Percentiles rank a stretch among this genome's conserved stretches.
Evolutionary conservation across 2,888 invertebrate genomes (phyloP).

Genomic region (Tinea pellionella): DNA sequence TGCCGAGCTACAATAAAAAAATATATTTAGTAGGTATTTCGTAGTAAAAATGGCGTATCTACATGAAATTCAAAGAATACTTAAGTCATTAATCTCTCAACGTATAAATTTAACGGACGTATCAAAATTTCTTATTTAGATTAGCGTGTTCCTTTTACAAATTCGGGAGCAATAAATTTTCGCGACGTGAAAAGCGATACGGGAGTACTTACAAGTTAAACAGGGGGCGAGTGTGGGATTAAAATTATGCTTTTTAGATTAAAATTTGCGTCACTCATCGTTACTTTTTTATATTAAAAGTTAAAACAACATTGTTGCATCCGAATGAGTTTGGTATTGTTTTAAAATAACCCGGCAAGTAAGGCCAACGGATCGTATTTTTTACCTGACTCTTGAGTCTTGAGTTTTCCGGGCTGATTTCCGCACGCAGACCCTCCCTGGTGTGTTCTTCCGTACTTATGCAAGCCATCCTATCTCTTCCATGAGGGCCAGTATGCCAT

Average conservation of each 20-base stretch:
- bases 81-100: slow-evolving; percentile 10
- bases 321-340: neutral
- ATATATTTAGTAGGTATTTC: too few relatives aligned
- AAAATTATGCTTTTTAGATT: neutral
- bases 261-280: neutral
- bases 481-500: too few relatives aligned
- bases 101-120: slow-evolving; percentile 12
- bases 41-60: neutral
- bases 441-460: too few relatives aligned
- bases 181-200: neutral
- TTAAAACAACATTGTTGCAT: neutral
- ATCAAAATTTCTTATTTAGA: slow-evolving; percentile 14
- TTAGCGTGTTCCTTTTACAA: slow-evolving; percentile 11
- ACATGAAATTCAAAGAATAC: slow-evolving; percentile 6
- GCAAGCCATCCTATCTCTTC: too few relatives aligned
- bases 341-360: too few relatives aligned
- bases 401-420: too few relatives aligned
- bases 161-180: slow-evolving; percentile 7
- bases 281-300: neutral
- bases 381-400: too few relatives aligned
- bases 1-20: too few relatives aligned
- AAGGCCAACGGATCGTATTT: too few relatives aligned
- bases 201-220: slow-evolving; percentile 5
- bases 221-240: neutral
- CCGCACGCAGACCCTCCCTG: too few relatives aligned